Evolutionary conservation across 2,888 invertebrate genomes (phyloP).

Genomic region (Monochamus alternatus): DNA sequence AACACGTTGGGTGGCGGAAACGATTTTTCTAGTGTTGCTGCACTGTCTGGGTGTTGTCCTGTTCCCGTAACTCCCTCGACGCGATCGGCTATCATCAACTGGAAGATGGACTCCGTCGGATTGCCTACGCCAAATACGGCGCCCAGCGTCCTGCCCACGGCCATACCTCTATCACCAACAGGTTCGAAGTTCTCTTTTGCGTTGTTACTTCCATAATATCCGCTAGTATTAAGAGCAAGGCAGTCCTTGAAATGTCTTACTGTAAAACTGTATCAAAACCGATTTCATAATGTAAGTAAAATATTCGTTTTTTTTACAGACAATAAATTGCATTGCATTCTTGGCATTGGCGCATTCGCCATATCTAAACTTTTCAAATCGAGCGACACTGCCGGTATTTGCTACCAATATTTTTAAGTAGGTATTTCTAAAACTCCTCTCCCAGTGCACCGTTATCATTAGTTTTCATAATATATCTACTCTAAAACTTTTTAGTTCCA

Average conservation of each 20-base stretch:
- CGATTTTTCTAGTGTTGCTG: slow-evolving; percentile 70
- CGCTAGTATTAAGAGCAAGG: neutral
- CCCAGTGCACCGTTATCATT: too few relatives aligned
- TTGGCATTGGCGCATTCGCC: neutral
- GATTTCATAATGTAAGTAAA: too few relatives aligned
- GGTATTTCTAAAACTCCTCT: too few relatives aligned
- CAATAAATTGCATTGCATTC: too few relatives aligned
- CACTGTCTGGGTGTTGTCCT: slow-evolving; percentile 70
- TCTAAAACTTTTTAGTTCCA: neutral
- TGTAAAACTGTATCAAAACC: too few relatives aligned
- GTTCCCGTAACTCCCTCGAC: slow-evolving; percentile 74
- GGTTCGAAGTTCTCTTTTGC: slow-evolving; percentile 64
- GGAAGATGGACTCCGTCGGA: slow-evolving; percentile 79
- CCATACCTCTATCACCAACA: slow-evolving; percentile 76
- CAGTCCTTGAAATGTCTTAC: neutral
- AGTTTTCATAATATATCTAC: neutral
- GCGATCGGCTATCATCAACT: slow-evolving; percentile 68
- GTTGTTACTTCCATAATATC: neutral
- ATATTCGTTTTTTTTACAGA: too few relatives aligned
- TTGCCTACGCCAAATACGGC: slow-evolving; percentile 73
- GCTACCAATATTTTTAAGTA: too few relatives aligned
- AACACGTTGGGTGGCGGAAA: slow-evolving; percentile 70
- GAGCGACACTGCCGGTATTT: too few relatives aligned
- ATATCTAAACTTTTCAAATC: neutral
- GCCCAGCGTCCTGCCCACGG: slow-evolving; percentile 69